Conservation (phyloP, 2,797 vertebrate species). For the Phoeniculus purpureus region DNA sequence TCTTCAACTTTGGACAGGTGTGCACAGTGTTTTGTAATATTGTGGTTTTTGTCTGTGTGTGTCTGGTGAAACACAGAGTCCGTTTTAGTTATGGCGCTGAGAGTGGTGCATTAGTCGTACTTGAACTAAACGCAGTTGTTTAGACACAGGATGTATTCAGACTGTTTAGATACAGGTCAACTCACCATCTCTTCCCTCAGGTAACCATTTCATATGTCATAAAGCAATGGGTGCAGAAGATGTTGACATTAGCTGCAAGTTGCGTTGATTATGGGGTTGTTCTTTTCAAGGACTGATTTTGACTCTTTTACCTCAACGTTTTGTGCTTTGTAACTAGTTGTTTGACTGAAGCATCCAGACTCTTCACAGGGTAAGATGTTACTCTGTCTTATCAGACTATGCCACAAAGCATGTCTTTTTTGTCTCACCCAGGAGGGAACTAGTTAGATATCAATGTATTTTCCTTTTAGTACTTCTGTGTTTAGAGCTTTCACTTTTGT, state of each 20-base stretch:
- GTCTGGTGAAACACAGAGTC: not conserved
- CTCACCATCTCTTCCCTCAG: not conserved
- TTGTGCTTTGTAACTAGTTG: not conserved
- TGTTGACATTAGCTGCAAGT: not conserved
- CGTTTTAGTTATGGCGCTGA: not conserved
- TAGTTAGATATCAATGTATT: not conserved
- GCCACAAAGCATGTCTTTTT: not conserved
- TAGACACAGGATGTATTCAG: not conserved
- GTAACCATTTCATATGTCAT: not conserved
- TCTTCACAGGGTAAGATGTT: not conserved
- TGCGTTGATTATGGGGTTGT: not conserved
- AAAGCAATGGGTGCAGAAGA: not conserved
- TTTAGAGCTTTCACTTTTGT: not conserved
- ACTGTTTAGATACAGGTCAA: not conserved
- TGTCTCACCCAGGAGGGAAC: not conserved
- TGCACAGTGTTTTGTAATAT: not conserved
- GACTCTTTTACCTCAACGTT: not conserved
- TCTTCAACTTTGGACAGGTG: not conserved
- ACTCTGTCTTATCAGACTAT: not conserved
- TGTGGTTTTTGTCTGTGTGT: not conserved
- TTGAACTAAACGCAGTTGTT: not conserved
- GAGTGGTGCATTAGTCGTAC: not conserved
- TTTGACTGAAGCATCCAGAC: not conserved
- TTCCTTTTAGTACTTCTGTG: not conserved
- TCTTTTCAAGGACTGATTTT: not conserved